Conservation (phyloP, 2,797 vertebrate genomes). For the Artibeus lituratus region DNA sequence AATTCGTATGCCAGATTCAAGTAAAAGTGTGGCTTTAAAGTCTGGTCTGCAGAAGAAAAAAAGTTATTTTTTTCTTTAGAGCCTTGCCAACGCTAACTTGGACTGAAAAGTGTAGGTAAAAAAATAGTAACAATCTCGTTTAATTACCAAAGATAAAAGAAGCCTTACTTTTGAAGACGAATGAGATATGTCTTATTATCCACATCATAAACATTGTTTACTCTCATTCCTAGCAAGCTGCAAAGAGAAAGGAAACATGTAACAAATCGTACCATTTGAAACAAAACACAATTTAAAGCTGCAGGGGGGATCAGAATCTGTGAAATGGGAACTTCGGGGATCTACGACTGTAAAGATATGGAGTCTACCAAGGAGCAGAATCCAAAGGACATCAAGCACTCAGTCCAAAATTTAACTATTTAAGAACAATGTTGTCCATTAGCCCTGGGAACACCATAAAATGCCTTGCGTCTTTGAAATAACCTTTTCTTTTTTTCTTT, state of each 20-base stretch:
- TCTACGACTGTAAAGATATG: rapidly evolving
- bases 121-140: not conserved
- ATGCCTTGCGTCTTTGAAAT: not conserved
- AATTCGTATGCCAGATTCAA: conserved; percentile 95
- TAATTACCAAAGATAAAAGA: not conserved
- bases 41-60: conserved; percentile 87
- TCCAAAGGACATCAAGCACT: not conserved
- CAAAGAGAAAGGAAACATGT: conserved; percentile 54
- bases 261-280: not conserved
- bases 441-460: not conserved
- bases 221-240: conserved; percentile 97
- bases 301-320: rapidly evolving
- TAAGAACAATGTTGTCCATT: not conserved
- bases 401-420: not conserved
- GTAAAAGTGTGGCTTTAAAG: conserved; percentile 91
- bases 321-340: not conserved
- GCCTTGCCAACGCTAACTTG: not conserved
- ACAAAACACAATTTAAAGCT: not conserved
- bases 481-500: not conserved
- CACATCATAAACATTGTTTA: conserved; percentile 98
- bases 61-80: conserved; percentile 36
- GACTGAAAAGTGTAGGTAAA: not conserved
- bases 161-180: conserved; percentile 94
- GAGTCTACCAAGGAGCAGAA: not conserved
- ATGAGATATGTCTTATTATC: conserved; percentile 98